Base-by-base conservation (phyloP, 2,113 vertebrate genomes). In the Trachemys scripta region DNA sequence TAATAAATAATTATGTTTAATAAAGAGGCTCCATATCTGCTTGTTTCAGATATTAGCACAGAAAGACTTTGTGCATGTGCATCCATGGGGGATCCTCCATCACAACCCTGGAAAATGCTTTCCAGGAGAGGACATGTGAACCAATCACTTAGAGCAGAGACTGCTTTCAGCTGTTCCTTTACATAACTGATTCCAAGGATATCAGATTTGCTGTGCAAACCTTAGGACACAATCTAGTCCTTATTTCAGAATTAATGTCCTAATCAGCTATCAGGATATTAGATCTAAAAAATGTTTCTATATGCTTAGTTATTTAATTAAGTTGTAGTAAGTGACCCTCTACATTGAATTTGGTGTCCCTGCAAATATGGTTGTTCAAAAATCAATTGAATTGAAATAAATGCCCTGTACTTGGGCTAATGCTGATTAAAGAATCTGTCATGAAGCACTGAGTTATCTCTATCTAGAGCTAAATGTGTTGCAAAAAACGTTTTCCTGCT, bases 311-410 rank as follows among this genome's bases (percentile, higher is more conserved):
- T 93, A 94, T 93, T 96, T 94, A 91, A 95, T 95, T 96, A 96
- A 95, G 54, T 65, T 76, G 65, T 4, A 94, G 50, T 81, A 92
- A 92, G 95, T 75, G 12, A 42, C 47, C 90, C 96, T 92, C 42
- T 84, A 95, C 91, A 95, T 85, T 94, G 17, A 93, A 87, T 90
- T 94, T 94, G 83, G 3, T 59, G 54, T 94, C 90, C 69, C 51
- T 84, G 5, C 87, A 27, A 84, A 84, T 85, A 49, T 49, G 47
- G 7, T 85, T 96, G 89, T 85, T 92, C n/a, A 81, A 97, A 97
- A 96, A 85, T 84, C 65, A 89, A 3, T 89, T 92, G 31, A 87
- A 94, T 69, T 38, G 49, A 93, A 96, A 90, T 6, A 83, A 84
- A 8, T 65, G 3, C 47, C 82, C 6, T 75, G 2, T 49, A 42